Conservation (phyloP, 2,888 invertebrate species). For the Lithodes maja region DNA sequence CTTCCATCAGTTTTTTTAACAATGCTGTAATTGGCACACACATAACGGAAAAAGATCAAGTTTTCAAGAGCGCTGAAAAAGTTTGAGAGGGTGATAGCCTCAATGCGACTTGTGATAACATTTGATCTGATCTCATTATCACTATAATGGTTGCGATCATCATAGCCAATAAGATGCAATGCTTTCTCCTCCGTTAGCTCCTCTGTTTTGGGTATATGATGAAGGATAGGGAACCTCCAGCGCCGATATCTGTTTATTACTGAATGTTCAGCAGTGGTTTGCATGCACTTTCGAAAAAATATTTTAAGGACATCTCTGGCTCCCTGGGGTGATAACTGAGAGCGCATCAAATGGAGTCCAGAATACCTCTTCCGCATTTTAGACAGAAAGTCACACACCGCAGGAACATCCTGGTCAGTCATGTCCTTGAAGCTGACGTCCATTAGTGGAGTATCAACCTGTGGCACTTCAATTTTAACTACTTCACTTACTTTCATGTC, state of each 20-base stretch:
- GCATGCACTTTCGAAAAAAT: conserved; percentile 34
- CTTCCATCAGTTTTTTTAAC: conserved; percentile 49
- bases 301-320: conserved; percentile 45
- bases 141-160: conserved; percentile 66
- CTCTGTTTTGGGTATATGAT: background rate
- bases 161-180: conserved; percentile 61
- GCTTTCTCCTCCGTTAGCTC: conserved; percentile 46
- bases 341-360: conserved; percentile 58
- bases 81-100: conserved; percentile 34
- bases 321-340: conserved; percentile 43
- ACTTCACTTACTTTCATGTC: conserved; percentile 51
- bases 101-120: conserved; percentile 11
- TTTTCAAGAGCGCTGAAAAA: conserved; percentile 38
- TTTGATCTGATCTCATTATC: conserved; percentile 64
- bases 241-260: conserved; percentile 52
- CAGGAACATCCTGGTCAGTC: conserved; percentile 41
- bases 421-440: conserved; percentile 59
- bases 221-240: conserved; percentile 56
- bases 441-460: conserved; percentile 49
- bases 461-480: conserved; percentile 20
- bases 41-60: conserved; percentile 52
- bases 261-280: conserved; percentile 28
- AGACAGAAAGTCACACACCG: conserved; percentile 39
- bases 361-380: conserved; percentile 47
- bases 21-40: conserved; percentile 47